Evolutionary conservation across 2,888 invertebrate species (phyloP).

Genomic region (Archips crataeganus): DNA sequence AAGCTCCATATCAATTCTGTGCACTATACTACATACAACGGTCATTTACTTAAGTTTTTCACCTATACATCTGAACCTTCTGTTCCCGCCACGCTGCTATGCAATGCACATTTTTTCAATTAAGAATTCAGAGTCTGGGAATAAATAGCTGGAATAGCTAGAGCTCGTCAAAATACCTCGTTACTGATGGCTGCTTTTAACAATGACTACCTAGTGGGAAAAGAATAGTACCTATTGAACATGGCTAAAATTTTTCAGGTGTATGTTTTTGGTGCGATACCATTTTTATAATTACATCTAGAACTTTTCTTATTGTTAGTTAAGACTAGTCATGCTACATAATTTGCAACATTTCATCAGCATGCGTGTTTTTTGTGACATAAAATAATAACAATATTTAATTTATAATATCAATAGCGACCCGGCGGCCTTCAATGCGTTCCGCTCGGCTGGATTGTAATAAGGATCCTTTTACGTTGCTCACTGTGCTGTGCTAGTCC

Average conservation of each 20-base stretch:
- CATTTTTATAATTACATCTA: no score
- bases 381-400: slow-evolving; percentile 9
- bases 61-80: background rate
- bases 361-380: background rate
- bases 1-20: no score
- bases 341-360: background rate
- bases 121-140: slow-evolving; percentile 20
- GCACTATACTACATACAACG: background rate
- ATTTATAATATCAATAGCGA: slow-evolving; percentile 20
- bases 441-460: slow-evolving; percentile 10
- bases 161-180: slow-evolving; percentile 29
- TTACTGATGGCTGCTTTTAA: slow-evolving; percentile 24
- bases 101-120: slow-evolving; percentile 33
- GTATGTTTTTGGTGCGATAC: no score
- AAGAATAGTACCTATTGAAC: no score
- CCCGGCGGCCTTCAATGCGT: slow-evolving; percentile 10
- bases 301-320: background rate
- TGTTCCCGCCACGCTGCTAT: slow-evolving; percentile 15
- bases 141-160: slow-evolving; percentile 14
- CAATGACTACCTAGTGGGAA: slow-evolving; percentile 3
- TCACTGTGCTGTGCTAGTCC: background rate
- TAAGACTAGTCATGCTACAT: background rate
- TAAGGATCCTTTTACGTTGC: slow-evolving; percentile 10
- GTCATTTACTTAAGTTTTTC: background rate
- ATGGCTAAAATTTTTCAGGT: no score